These are phyloP conservation scores for Stratiolaelaps scimitus DNA, from an alignment of 1,140 invertebrate species.

Conservation along the genomic window DNA sequence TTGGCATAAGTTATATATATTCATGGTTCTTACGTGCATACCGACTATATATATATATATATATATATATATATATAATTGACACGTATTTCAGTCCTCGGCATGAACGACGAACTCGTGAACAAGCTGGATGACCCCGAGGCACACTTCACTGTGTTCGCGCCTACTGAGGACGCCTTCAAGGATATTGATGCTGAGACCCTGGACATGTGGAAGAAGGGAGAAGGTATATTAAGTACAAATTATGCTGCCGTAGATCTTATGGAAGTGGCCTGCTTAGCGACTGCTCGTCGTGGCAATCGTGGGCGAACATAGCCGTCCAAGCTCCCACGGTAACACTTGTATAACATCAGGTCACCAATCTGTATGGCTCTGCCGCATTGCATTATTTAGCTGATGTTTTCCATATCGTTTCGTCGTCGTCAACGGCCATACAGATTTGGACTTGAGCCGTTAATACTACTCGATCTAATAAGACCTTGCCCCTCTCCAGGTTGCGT, in stretches of 20 bases:
- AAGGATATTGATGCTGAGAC: slow-evolving; percentile 40
- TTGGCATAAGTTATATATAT: too few relatives aligned
- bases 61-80: too few relatives aligned
- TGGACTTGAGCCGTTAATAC: too few relatives aligned
- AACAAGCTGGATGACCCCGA: slow-evolving; percentile 40
- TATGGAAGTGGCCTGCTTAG: not conserved
- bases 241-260: not conserved
- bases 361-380: too few relatives aligned
- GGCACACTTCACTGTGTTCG: slow-evolving; percentile 46
- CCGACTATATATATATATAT: not conserved
- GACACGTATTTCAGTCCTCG: slow-evolving; percentile 39
- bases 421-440: too few relatives aligned
- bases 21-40: too few relatives aligned
- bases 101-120: slow-evolving; percentile 38
- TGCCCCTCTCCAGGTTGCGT: slow-evolving; percentile 39
- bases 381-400: slow-evolving; percentile 24
- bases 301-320: too few relatives aligned
- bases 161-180: slow-evolving; percentile 46
- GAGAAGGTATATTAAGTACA: not conserved
- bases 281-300: too few relatives aligned
- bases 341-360: too few relatives aligned
- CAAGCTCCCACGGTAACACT: too few relatives aligned
- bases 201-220: slow-evolving; percentile 20
- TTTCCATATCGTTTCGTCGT: slow-evolving; percentile 11
- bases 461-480: too few relatives aligned